phyloP scores from a whole-genome alignment of 2,888 invertebrate species.

The Malthinus flaveolus region DNA sequence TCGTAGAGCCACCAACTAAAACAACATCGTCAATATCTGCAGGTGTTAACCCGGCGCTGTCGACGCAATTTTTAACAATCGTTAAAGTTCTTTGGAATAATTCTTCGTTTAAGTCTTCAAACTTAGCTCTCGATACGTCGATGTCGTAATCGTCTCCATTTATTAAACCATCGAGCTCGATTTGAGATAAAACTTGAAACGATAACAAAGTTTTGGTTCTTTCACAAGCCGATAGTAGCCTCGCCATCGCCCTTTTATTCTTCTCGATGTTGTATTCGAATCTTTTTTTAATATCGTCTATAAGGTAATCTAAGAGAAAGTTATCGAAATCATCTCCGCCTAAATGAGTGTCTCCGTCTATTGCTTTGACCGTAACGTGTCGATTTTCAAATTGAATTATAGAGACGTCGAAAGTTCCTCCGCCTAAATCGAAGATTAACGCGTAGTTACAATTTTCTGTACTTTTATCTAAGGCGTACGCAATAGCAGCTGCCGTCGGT shows the following conservation, averaged over 20 bases:
- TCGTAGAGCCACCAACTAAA: conserved; percentile 87
- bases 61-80: conserved; percentile 81
- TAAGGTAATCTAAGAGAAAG: neutral
- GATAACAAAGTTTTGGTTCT: neutral
- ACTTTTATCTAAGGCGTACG: conserved; percentile 89
- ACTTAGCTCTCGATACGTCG: conserved; percentile 85
- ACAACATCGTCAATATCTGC: conserved; percentile 81
- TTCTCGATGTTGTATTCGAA: neutral
- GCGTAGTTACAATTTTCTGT: conserved; percentile 97
- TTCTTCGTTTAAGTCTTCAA: conserved; percentile 90
- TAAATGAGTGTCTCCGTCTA: conserved; percentile 95
- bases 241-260: neutral
- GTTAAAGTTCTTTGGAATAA: conserved; percentile 62
- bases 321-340: conserved; percentile 99
- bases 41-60: conserved; percentile 92
- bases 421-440: conserved; percentile 97
- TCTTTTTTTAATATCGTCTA: neutral
- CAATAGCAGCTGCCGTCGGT: conserved; percentile 39
- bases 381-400: conserved; percentile 98
- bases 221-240: neutral
- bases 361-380: conserved; percentile 90
- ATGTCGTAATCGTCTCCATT: conserved; percentile 92
- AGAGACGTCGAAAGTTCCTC: conserved; percentile 99
- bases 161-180: conserved; percentile 87
- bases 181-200: conserved; percentile 47